A percentile compares a stretch with the other conserved stretches of the same genome.
phyloP scores from a whole-genome alignment of 2,797 vertebrate genomes.

The Phoebastria nigripes region DNA sequence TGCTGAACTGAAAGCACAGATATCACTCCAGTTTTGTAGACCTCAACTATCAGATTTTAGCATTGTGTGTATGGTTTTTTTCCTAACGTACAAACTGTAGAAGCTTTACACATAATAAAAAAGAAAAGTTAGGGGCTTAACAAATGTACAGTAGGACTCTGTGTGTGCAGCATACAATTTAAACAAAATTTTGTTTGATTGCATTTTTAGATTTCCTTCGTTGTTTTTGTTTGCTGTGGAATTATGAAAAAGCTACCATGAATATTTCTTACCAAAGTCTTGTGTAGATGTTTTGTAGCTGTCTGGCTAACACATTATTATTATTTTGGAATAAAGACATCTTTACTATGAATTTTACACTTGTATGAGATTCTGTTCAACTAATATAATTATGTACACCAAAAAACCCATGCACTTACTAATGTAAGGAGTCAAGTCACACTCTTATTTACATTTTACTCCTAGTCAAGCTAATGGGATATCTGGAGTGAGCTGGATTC shows the following conservation, averaged over 20 bases:
- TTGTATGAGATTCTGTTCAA: constrained; percentile 47
- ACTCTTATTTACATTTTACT: not conserved
- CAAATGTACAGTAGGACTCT: constrained; percentile 58
- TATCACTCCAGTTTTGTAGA: constrained; percentile 82
- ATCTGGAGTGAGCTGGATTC: not conserved
- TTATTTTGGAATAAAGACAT: constrained; percentile 96
- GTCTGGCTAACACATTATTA: constrained; percentile 84
- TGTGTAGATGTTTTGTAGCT: constrained; percentile 88
- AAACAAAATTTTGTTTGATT: constrained; percentile 19
- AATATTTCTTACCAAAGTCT: constrained; percentile 93
- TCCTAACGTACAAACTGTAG: constrained; percentile 72
- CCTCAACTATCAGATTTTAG: constrained; percentile 75
- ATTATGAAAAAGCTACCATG: constrained; percentile 81
- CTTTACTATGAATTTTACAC: constrained; percentile 85
- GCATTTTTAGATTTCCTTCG: constrained; percentile 40
- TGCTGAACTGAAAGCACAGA: constrained; percentile 80
- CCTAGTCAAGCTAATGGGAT: not conserved
- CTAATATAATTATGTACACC: not conserved
- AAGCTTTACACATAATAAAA: constrained; percentile 60
- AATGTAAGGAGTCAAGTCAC: not conserved
- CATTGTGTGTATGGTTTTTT: constrained; percentile 58
- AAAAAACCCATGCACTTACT: not conserved
- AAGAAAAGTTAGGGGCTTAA: constrained; percentile 49
- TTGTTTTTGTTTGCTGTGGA: constrained; percentile 73
- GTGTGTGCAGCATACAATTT: constrained; percentile 69